phyloP scores from a whole-genome alignment of 2,797 vertebrate genomes.

The Arctocebus calabarensis region DNA sequence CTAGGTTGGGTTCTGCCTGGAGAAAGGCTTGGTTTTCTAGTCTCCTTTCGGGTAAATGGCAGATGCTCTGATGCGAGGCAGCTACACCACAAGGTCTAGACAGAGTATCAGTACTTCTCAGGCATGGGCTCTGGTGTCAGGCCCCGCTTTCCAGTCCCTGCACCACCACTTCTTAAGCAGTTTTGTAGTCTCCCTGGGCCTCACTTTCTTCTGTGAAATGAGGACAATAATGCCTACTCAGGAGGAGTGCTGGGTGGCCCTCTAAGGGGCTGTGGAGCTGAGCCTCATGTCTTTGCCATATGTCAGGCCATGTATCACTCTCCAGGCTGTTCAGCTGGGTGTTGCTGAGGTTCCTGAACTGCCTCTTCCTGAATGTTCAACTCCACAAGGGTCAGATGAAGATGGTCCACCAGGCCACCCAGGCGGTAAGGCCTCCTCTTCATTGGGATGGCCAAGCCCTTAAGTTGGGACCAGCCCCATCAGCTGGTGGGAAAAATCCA shows the following conservation, averaged over 20 bases:
- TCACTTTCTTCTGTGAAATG: slow-evolving; percentile 1
- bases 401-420: slow-evolving; percentile 88
- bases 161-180: not conserved
- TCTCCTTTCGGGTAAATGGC: not conserved
- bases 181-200: not conserved
- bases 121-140: not conserved
- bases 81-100: not conserved
- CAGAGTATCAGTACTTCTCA: not conserved
- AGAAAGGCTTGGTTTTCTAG: not conserved
- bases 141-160: not conserved
- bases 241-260: not conserved
- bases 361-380: slow-evolving; percentile 90
- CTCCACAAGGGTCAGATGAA: slow-evolving; percentile 93
- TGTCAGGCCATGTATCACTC: slow-evolving; percentile 59
- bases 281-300: not conserved
- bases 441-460: not conserved
- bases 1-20: not conserved
- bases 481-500: slow-evolving; percentile 57
- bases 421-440: slow-evolving; percentile 86
- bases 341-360: slow-evolving; percentile 90
- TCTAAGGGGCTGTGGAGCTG: not conserved
- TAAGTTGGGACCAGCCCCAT: not conserved
- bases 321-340: slow-evolving; percentile 92
- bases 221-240: not conserved
- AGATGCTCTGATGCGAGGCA: not conserved